Evolutionary conservation across 2,113 vertebrate species (phyloP).

Genomic region (Nycticebus coucang): DNA sequence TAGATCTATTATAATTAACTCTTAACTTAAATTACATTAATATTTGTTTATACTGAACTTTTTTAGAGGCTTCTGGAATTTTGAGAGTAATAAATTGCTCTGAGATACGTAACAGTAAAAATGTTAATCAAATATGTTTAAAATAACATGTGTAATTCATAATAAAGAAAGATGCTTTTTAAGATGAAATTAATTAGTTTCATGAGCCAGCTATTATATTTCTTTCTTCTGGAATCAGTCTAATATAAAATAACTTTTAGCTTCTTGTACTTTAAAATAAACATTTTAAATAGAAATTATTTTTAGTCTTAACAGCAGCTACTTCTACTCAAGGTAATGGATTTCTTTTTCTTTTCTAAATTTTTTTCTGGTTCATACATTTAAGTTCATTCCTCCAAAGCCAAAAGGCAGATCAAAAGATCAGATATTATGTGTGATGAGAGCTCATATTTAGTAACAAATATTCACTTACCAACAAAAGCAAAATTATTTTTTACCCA

Average conservation of each 20-base stretch:
- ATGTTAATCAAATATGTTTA: constrained; percentile 24
- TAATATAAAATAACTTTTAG: constrained; percentile 40
- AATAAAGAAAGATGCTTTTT: background rate
- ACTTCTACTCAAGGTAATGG: background rate
- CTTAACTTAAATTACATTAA: constrained; percentile 14
- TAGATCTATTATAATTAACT: constrained; percentile 1
- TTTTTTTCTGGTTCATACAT: background rate
- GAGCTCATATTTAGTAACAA: background rate
- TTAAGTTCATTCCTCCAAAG: constrained; percentile 23
- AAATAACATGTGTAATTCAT: background rate
- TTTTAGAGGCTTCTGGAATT: constrained; percentile 33
- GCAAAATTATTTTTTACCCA: constrained; percentile 47
- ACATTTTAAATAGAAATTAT: constrained; percentile 28
- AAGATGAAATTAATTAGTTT: constrained; percentile 25
- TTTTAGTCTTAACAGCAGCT: constrained; percentile 39
- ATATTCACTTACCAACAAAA: constrained; percentile 27
- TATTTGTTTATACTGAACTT: constrained; percentile 25
- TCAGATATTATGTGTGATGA: constrained; percentile 10
- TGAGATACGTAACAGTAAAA: constrained; percentile 3
- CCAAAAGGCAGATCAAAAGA: constrained; percentile 14
- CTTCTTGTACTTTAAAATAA: constrained; percentile 24
- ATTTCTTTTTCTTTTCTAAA: background rate
- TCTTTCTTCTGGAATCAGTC: background rate
- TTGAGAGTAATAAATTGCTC: background rate
- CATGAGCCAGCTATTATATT: background rate